phyloP scores from a whole-genome alignment of 2,113 vertebrate species.

The Lutjanus erythropterus region DNA sequence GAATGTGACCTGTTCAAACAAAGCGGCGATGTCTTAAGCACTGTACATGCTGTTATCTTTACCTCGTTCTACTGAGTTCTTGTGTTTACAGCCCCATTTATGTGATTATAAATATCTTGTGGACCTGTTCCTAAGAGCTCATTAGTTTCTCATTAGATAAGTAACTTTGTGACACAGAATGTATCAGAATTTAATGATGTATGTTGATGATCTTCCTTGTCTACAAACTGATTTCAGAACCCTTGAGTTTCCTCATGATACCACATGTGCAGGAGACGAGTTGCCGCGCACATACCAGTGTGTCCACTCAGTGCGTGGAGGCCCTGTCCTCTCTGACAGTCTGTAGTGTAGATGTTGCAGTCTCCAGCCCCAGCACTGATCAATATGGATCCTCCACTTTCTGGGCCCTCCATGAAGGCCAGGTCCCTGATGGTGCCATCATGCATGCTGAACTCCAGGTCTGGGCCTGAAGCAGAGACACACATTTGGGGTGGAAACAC shows the following conservation, averaged over 20 bases:
- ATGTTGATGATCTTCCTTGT: neutral
- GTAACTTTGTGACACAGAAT: too few species aligned
- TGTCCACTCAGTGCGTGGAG: conserved; percentile 95
- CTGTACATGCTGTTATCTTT: neutral
- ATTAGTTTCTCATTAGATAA: neutral
- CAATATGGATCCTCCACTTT: conserved; percentile 95
- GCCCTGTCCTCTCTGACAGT: conserved; percentile 95
- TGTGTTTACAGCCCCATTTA: neutral
- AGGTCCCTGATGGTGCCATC: conserved; percentile 98
- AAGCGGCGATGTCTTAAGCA: conserved; percentile 30
- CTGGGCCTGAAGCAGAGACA: conserved; percentile 90
- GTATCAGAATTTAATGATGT: too few species aligned
- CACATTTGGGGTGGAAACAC: conserved; percentile 48
- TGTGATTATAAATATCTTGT: neutral
- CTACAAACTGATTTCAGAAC: conserved; percentile 3
- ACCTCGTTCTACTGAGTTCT: neutral
- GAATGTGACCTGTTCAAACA: conserved; percentile 88
- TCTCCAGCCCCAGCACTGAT: conserved; percentile 98
- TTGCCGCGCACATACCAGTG: conserved; percentile 65
- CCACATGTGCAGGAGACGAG: neutral
- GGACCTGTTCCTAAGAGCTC: neutral
- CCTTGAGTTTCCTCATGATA: neutral
- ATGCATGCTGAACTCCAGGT: conserved; percentile 97
- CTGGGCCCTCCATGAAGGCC: conserved; percentile 98
- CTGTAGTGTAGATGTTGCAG: conserved; percentile 95